Base-by-base conservation (phyloP, 2,888 invertebrate genomes). In the Phoronis australis region DNA sequence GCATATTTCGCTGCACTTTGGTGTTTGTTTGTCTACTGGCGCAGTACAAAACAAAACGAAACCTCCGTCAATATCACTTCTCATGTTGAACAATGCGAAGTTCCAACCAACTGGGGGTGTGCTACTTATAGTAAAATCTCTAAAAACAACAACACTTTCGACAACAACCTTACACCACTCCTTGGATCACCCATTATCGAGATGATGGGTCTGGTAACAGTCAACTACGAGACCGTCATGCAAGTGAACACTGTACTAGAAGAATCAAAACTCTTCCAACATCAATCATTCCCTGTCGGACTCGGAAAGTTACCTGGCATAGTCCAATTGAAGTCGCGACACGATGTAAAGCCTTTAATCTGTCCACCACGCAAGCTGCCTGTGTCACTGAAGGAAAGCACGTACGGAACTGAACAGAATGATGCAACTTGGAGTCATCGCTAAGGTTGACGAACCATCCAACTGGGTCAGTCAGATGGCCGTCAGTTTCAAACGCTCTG, bases 401-500 rank as follows among this genome's bases (percentile, higher is more conserved):
- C 45, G 51, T 41, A 25, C 4, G 12, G 50, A 55, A 31, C 45
- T 55, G 6, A 18, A 46, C 22, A 18, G 37, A 15, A n/a, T 55
- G 12, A 41, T 18, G 4, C 9, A 21, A 23, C 3, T 46, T 20
- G 50, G 39, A 23, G 50, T 55, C 15, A 27, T 55, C 12, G 25
- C 46, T 20, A 35, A 42, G 4, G 45, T 54, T 1, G 26, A 21
- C 15, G 45, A 56, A 27, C 51, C 56, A n/a, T 56, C 56, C 23
- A 44, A 42, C 39, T 51, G 56, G 48, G 38, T 45, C 4, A 46
- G 39, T 23, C 54, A 55, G 37, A 22, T 41, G 4, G 48, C 48
- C 4, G 20, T 50, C 15, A 20, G 24, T 9, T n/a, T 23, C 15
- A 55, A 55, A 31, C 45, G 42, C 24, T 26, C 21, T 37, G 55